Evolutionary conservation across 2,113 vertebrate species (phyloP).

Genomic region (Oryctolagus cuniculus): mOryCun1.1 NC_091439.1:84266001-84266500

Average conservation of each 20-base stretch:
- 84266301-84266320: neutral
- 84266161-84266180: neutral
- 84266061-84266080: constrained; percentile 22
- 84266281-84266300: neutral
- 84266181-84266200: neutral
- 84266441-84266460: neutral
- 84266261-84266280: neutral
- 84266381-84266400: neutral
- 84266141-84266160: neutral
- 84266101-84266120: neutral
- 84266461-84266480: neutral
- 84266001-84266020: constrained; percentile 32
- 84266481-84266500: neutral
- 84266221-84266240: constrained; percentile 38
- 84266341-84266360: neutral
- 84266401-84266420: neutral
- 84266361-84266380: neutral
- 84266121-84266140: neutral
- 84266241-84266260: neutral
- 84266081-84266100: constrained; percentile 23
- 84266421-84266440: neutral
- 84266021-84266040: constrained; percentile 23
- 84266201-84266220: constrained; percentile 32
- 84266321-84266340: too few species aligned
- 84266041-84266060: neutral